These are phyloP conservation scores for Bergia puertoricense DNA, from an alignment of 92 coral and sea anemone genomes.

Conservation along the genomic window DNA sequence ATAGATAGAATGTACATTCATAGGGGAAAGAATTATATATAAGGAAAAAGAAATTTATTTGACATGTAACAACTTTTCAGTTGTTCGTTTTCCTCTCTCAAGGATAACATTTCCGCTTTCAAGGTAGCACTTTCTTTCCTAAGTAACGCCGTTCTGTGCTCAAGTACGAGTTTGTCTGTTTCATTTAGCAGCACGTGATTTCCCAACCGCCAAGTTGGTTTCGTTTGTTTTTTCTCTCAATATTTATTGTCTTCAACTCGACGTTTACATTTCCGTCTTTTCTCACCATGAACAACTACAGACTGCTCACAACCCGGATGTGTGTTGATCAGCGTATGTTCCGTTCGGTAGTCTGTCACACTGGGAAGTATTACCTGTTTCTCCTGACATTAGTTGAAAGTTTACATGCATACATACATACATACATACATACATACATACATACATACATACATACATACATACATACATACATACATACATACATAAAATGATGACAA, in stretches of 20 bases:
- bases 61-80: background rate
- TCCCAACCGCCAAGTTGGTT: slow-evolving; percentile 76
- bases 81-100: background rate
- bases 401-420: no score
- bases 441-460: no score
- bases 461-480: no score
- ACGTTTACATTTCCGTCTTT: background rate
- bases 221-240: slow-evolving; percentile 77
- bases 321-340: background rate
- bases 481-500: no score
- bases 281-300: background rate
- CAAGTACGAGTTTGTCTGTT: background rate
- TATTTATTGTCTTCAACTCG: slow-evolving; percentile 61
- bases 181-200: slow-evolving; percentile 68
- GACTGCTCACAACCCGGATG: background rate
- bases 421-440: no score
- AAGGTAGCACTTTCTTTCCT: background rate
- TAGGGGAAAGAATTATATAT: no score
- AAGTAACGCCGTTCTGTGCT: background rate
- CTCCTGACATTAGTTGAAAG: background rate
- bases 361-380: background rate
- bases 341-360: background rate
- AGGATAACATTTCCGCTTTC: background rate
- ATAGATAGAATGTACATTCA: no score
- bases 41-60: no score